Evolutionary conservation across 2,888 invertebrate species (phyloP).

Genomic region (Phortica okadai): DNA sequence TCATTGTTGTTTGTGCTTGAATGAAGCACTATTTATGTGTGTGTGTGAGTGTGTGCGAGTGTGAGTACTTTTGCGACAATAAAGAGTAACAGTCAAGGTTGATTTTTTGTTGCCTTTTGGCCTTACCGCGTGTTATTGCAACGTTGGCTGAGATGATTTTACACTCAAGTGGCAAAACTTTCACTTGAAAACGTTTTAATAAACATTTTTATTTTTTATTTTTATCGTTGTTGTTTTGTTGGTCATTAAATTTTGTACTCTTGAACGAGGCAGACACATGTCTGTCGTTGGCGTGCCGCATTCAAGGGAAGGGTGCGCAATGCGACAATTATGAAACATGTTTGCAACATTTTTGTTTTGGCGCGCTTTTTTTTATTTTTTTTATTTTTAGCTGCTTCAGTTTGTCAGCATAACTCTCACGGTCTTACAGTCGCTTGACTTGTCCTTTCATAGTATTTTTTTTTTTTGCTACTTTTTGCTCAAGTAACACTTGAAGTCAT

Average conservation of each 20-base stretch:
- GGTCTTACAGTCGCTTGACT: background rate
- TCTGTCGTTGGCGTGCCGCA: background rate
- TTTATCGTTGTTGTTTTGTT: slow-evolving; percentile 47
- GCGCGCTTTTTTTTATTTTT: background rate
- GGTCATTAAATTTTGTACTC: slow-evolving; percentile 60
- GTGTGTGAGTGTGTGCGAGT: background rate
- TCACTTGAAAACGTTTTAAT: slow-evolving; percentile 55
- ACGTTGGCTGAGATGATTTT: slow-evolving; percentile 36
- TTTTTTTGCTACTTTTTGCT: background rate
- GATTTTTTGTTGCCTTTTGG: slow-evolving; percentile 48
- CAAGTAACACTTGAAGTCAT: background rate
- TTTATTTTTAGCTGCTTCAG: background rate
- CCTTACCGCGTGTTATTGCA: slow-evolving; percentile 33
- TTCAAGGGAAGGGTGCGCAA: background rate
- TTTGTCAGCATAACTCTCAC: background rate
- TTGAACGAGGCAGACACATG: slow-evolving; percentile 42
- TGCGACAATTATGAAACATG: slow-evolving; percentile 35
- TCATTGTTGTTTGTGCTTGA: background rate
- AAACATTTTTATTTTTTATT: slow-evolving; percentile 32
- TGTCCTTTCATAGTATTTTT: background rate
- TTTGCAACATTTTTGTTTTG: slow-evolving; percentile 29
- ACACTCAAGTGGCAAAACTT: slow-evolving; percentile 50
- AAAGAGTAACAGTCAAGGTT: slow-evolving; percentile 60
- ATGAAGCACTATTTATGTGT: background rate
- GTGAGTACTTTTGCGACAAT: background rate